These are phyloP conservation scores for Bombus terrestris DNA, from an alignment of 1,140 invertebrate species.

Conservation along the genomic window DNA sequence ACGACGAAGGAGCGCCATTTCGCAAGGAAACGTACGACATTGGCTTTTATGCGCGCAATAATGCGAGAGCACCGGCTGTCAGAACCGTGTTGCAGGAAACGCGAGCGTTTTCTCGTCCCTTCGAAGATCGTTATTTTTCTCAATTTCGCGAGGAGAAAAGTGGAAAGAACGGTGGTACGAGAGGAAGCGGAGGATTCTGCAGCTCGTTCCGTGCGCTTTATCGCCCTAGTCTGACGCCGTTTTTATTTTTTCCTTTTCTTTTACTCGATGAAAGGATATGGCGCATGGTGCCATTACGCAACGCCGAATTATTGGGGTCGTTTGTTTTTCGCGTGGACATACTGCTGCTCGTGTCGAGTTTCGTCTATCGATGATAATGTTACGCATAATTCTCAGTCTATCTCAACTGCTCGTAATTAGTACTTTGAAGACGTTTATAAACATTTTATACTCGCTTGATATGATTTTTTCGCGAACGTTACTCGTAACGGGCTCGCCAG, in stretches of 20 bases:
- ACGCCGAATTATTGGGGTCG: constrained; percentile 9
- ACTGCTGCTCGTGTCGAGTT: neutral
- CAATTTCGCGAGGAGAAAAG: constrained; percentile 48
- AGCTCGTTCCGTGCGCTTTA: constrained; percentile 32
- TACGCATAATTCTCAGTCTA: neutral
- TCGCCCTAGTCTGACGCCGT: neutral
- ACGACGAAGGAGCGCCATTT: constrained; percentile 39
- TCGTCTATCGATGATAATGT: neutral
- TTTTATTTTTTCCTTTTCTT: neutral
- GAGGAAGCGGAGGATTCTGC: neutral
- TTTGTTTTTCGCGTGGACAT: constrained; percentile 11
- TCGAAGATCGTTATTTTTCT: constrained; percentile 48
- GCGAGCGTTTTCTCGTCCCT: constrained; percentile 15
- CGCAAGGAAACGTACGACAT: constrained; percentile 60
- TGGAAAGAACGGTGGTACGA: neutral
- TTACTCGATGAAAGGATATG: neutral
- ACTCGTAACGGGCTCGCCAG: too few relatives aligned
- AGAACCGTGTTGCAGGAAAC: constrained; percentile 46
- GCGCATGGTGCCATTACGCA: constrained; percentile 5
- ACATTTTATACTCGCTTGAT: neutral
- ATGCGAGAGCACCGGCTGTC: constrained; percentile 64
- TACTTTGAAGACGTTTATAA: neutral
- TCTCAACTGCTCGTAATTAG: too few relatives aligned
- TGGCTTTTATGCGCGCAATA: constrained; percentile 70
- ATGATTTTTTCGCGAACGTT: too few relatives aligned